phyloP scores from a whole-genome alignment of 2,113 vertebrate species.

The Scalopus aquaticus region DNA sequence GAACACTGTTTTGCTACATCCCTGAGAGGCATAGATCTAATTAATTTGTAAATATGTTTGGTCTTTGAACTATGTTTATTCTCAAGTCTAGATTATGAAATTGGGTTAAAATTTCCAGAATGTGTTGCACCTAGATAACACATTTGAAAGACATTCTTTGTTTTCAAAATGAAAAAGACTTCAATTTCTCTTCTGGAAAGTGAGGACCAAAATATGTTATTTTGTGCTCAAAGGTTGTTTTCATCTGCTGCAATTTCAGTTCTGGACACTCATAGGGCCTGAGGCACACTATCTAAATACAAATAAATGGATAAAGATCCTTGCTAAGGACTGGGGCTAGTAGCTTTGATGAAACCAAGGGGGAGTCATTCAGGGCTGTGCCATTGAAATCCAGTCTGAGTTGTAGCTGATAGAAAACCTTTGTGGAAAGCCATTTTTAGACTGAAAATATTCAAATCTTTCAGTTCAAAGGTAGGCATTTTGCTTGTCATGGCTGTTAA shows the following conservation, averaged over 20 bases:
- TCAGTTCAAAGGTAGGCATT: background rate
- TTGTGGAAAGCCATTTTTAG: background rate
- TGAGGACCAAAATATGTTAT: background rate
- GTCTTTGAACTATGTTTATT: slow-evolving; percentile 30
- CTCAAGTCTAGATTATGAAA: slow-evolving; percentile 43
- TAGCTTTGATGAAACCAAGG: background rate
- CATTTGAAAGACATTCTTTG: slow-evolving; percentile 33
- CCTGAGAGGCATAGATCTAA: background rate
- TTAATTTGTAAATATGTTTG: slow-evolving; percentile 40
- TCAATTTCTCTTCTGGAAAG: background rate
- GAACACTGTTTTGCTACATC: background rate
- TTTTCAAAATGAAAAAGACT: slow-evolving; percentile 24
- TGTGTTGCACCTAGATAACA: background rate
- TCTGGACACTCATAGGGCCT: background rate
- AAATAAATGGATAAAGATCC: background rate
- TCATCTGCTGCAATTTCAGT: background rate
- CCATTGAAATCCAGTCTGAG: background rate
- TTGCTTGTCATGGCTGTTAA: background rate
- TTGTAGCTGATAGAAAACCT: background rate
- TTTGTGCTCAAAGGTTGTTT: slow-evolving; percentile 16
- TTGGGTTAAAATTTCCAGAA: slow-evolving; percentile 36
- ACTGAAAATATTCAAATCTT: background rate
- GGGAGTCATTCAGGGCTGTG: background rate
- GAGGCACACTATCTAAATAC: background rate
- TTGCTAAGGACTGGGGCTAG: background rate